Base-by-base conservation (phyloP, 2,113 vertebrate genomes). In the Semnopithecus entellus region DNA sequence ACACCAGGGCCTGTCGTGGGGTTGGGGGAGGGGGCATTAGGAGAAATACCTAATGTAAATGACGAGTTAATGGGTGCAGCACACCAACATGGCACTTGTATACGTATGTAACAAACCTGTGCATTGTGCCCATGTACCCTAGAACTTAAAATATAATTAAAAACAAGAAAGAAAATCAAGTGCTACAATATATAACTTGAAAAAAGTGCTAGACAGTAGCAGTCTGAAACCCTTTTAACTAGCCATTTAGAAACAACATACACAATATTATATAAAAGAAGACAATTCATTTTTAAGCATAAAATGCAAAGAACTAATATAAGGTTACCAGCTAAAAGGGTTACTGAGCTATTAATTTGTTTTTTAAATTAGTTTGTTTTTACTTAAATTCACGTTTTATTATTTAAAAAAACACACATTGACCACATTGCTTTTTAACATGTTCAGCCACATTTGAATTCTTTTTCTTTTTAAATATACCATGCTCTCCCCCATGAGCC, bases 191-290 rank as follows among this genome's bases (percentile, higher is more conserved):
- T 82, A 3, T 68, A 92, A 35, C 86, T 92, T 73, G 52, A 92
- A 94, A 93, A 38, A n/a, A 25, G 38, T 68, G 6, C 16, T 80
- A 68, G 52, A 27, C 20, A 57, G 13, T 18, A 83, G 48, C 16
- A n/a, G 64, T 55, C 32, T 40, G 2, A 95, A 73, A 66, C 8
- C 6, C 8, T 94, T 88, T 87, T 59, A 82, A 76, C 52, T 45
- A 59, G n/a, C 68, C 30, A 93, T 72, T 90, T 92, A 88, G 81
- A 91, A 94, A 94, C 9, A 84, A 84, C 92, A 48, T 75, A 43
- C 4, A n/a, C 40, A 94, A 50, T 95, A 64, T 85, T 76, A 75
- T 48, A 32, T 86, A 22, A 85, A 88, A 94, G 61, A 75, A 84
- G 18, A 14, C 8, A 27, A 48, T 91, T 91, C 2, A 40, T 90